Percentiles rank a stretch among this genome's conserved stretches.
Evolutionary conservation across 2,888 invertebrate genomes (phyloP).

Genomic region (Chrysopilus asiliformis): DNA sequence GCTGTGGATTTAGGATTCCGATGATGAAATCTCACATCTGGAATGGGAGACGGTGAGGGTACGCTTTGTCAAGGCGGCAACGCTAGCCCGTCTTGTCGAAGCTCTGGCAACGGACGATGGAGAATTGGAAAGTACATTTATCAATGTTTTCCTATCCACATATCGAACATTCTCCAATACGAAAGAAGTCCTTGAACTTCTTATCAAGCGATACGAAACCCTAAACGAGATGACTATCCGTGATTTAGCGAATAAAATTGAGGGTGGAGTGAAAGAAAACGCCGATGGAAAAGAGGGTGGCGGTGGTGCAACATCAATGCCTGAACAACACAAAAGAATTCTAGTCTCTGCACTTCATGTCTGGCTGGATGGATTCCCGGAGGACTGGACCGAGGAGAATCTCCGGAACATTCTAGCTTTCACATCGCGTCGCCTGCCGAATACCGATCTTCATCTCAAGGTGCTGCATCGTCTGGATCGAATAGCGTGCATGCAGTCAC

Average conservation of each 20-base stretch:
- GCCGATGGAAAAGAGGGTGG: too few relatives aligned
- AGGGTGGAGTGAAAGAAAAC: too few relatives aligned
- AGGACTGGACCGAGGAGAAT: conserved; percentile 52
- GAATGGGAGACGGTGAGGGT: conserved; percentile 99
- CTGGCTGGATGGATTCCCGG: conserved; percentile 95
- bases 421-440: conserved; percentile 66
- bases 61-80: conserved; percentile 90
- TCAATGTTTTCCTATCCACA: conserved; percentile 92
- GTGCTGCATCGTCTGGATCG: conserved; percentile 32
- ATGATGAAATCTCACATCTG: conserved; percentile 86
- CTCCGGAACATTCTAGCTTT: conserved; percentile 75
- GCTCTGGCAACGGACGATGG: conserved; percentile 88
- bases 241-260: conserved; percentile 17
- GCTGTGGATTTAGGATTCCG: conserved; percentile 48
- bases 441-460: conserved; percentile 69
- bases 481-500: conserved; percentile 40
- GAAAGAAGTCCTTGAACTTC: conserved; percentile 66
- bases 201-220: conserved; percentile 65
- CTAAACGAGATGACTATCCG: conserved; percentile 29
- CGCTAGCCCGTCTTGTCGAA: conserved; percentile 84
- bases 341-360: conserved; percentile 84
- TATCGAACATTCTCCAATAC: conserved; percentile 85
- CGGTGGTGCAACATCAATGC: conserved; percentile 19
- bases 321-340: conserved; percentile 48
- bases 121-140: conserved; percentile 92